phyloP scores from a whole-genome alignment of 2,888 invertebrate species.

The Microctonus brassicae region DNA sequence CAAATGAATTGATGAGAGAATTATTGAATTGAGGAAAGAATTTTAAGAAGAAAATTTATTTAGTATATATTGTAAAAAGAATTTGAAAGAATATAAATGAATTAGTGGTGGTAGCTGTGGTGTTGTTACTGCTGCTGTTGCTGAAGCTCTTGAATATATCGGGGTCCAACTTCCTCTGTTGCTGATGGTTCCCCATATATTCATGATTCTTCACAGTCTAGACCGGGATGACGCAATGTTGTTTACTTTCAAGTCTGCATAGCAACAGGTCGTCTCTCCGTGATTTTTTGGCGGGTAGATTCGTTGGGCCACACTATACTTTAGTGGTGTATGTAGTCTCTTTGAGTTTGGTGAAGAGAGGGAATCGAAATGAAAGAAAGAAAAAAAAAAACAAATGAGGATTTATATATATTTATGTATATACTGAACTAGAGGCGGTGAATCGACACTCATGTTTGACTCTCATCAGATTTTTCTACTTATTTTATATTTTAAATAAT shows the following conservation, averaged over 20 bases:
- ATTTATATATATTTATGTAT: neutral
- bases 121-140: neutral
- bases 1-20: no score
- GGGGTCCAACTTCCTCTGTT: neutral
- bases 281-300: slow-evolving; percentile 40
- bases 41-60: no score
- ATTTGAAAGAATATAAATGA: neutral
- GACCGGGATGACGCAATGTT: slow-evolving; percentile 61
- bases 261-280: slow-evolving; percentile 64
- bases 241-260: slow-evolving; percentile 66
- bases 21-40: no score
- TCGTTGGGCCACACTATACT: slow-evolving; percentile 20
- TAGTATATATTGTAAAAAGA: no score
- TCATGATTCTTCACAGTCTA: slow-evolving; percentile 5
- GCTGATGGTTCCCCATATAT: slow-evolving; percentile 1
- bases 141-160: neutral
- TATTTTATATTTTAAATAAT: neutral
- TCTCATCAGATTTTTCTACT: neutral
- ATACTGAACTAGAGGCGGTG: neutral
- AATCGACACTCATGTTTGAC: slow-evolving; percentile 13
- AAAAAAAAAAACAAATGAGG: slow-evolving; percentile 30
- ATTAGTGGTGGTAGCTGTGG: no score
- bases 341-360: slow-evolving; percentile 11
- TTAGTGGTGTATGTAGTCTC: neutral
- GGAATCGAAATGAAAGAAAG: neutral